Percentiles rank a stretch among this genome's conserved stretches.
phyloP scores from a whole-genome alignment of 2,888 invertebrate genomes.

The Dolomedes plantarius region DNA sequence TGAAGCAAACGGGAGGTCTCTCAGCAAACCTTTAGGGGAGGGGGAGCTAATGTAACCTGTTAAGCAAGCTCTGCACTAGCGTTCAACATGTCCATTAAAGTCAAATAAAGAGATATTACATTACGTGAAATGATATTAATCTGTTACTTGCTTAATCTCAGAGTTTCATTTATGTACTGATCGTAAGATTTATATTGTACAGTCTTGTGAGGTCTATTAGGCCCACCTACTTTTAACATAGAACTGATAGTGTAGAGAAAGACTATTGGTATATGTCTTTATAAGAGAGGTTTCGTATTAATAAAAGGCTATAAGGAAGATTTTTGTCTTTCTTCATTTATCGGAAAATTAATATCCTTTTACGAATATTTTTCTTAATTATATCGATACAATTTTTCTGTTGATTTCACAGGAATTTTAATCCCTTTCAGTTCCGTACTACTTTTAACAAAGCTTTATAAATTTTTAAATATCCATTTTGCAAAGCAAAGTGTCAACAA shows the following conservation, averaged over 20 bases:
- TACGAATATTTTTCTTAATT: too few relatives aligned
- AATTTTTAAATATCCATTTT: too few relatives aligned
- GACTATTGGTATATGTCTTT: background rate
- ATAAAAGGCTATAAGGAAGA: too few relatives aligned
- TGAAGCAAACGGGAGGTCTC: slow-evolving; percentile 54
- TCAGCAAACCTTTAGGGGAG: slow-evolving; percentile 16
- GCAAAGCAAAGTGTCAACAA: too few relatives aligned
- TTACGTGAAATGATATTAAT: slow-evolving; percentile 38
- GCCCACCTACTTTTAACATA: slow-evolving; percentile 12
- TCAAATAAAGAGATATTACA: slow-evolving; percentile 65
- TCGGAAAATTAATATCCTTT: too few relatives aligned
- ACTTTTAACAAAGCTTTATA: too few relatives aligned
- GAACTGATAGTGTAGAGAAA: background rate
- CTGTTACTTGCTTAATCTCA: slow-evolving; percentile 1
- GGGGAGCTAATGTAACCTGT: slow-evolving; percentile 30
- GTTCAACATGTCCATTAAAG: slow-evolving; percentile 60
- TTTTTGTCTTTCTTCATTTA: too few relatives aligned
- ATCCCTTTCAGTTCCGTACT: too few relatives aligned
- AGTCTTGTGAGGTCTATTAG: slow-evolving; percentile 20
- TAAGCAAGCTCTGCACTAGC: slow-evolving; percentile 37
- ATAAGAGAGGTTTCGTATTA: background rate
- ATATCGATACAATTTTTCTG: too few relatives aligned
- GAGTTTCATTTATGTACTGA: background rate
- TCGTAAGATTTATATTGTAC: background rate
- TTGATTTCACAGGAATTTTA: too few relatives aligned